phyloP scores from a whole-genome alignment of 2,888 invertebrate genomes.

The Chymomyza procnemis region DNA sequence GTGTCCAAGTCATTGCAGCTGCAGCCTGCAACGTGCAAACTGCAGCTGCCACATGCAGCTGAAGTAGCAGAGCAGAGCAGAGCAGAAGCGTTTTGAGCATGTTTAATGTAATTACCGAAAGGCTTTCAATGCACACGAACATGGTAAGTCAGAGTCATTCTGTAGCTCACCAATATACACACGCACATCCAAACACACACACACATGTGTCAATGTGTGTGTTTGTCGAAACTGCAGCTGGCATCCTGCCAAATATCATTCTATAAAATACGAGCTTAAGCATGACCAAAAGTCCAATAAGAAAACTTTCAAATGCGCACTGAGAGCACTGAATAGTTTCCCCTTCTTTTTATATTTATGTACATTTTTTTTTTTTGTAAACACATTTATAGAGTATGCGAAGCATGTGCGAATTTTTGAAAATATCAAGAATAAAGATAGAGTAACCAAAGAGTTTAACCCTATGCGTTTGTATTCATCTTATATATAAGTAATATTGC shows the following conservation, averaged over 20 bases:
- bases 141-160: constrained; percentile 48
- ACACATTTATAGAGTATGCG: no score
- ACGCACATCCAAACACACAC: constrained; percentile 17
- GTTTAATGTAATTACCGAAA: constrained; percentile 72
- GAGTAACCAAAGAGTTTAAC: no score
- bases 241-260: constrained; percentile 68
- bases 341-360: background rate
- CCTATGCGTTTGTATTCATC: no score
- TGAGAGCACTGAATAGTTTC: background rate
- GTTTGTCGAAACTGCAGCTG: constrained; percentile 24
- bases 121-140: constrained; percentile 64
- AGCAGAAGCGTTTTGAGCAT: constrained; percentile 72
- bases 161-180: constrained; percentile 9
- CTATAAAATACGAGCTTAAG: constrained; percentile 70
- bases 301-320: constrained; percentile 49
- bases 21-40: background rate
- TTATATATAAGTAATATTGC: no score
- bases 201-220: constrained; percentile 11
- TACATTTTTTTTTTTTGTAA: background rate
- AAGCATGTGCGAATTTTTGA: no score
- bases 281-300: constrained; percentile 67
- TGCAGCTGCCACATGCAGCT: constrained; percentile 27
- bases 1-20: constrained; percentile 6
- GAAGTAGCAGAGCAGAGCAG: constrained; percentile 30
- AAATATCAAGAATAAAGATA: no score